Conservation (phyloP, 2,888 invertebrate genomes). For the Ornithoptera priamus region DNA sequence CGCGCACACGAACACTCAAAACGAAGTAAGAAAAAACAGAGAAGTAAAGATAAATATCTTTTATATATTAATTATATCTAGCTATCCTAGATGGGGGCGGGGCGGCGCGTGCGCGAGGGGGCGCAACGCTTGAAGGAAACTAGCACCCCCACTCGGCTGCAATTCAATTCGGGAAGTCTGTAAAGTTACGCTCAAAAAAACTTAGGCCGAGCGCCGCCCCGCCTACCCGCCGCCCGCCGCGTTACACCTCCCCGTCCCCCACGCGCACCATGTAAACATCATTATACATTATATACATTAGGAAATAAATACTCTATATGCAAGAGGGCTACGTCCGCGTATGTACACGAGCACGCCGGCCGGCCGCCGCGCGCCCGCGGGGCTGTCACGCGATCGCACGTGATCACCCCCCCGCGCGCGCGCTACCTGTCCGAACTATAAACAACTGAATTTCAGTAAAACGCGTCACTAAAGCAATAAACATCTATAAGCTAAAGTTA, state of each 20-base stretch:
- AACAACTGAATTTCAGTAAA: conserved; percentile 15
- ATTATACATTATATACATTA: conserved; percentile 78
- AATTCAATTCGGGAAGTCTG: not conserved
- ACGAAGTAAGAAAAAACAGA: conserved; percentile 66
- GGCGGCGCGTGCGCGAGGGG: conserved; percentile 43
- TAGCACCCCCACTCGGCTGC: conserved; percentile 27
- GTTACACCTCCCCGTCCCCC: too few species aligned
- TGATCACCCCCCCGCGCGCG: conserved; percentile 35
- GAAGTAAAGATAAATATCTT: conserved; percentile 59
- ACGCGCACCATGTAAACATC: conserved; percentile 30
- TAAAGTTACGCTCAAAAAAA: conserved; percentile 20
- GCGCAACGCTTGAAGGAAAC: conserved; percentile 28
- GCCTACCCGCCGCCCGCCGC: not conserved
- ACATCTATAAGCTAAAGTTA: not conserved
- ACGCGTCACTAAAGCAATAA: conserved; percentile 6
- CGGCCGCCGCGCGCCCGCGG: conserved; percentile 32
- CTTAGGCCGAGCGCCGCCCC: conserved; percentile 34
- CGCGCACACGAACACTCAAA: conserved; percentile 48
- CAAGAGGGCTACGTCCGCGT: conserved; percentile 67
- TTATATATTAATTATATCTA: conserved; percentile 65
- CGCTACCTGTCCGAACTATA: conserved; percentile 44
- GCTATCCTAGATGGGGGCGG: conserved; percentile 51
- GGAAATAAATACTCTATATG: conserved; percentile 74
- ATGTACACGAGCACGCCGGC: conserved; percentile 62
- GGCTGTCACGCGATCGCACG: too few species aligned